Conservation (phyloP, 2,888 invertebrate species). For the Heliconius ismenius region DNA sequence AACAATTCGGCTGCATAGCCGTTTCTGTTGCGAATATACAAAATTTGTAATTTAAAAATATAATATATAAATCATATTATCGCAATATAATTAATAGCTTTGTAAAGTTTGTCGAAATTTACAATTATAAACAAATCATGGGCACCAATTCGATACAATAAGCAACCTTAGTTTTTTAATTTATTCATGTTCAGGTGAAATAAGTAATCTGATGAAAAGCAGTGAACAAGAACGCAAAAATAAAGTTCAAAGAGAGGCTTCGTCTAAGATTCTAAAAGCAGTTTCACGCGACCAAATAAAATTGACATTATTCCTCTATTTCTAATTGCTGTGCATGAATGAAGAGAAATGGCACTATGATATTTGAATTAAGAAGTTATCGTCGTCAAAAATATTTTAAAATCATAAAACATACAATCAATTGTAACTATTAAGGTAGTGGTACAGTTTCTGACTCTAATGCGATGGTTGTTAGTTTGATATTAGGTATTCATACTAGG, state of each 20-base stretch:
- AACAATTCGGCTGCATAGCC: neutral
- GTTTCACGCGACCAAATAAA: slow-evolving; percentile 13
- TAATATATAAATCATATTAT: neutral
- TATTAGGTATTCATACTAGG: too few relatives aligned
- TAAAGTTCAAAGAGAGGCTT: slow-evolving; percentile 25
- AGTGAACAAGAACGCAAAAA: slow-evolving; percentile 20
- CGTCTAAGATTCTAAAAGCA: slow-evolving; percentile 20
- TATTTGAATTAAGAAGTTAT: neutral
- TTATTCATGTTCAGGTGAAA: neutral
- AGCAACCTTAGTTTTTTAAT: neutral
- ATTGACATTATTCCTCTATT: neutral
- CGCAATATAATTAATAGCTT: neutral
- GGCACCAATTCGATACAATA: slow-evolving; percentile 3
- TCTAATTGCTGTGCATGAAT: neutral
- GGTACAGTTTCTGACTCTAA: neutral
- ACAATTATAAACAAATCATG: neutral
- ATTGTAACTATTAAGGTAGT: neutral
- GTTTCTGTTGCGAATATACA: neutral
- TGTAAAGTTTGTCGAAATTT: neutral
- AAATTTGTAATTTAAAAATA: neutral
- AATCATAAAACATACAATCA: neutral
- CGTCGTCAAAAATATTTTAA: neutral
- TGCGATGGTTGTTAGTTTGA: neutral
- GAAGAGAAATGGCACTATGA: slow-evolving; percentile 1
- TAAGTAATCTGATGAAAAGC: neutral